Conservation (phyloP, 2,797 vertebrate species). For the Labroides dimidiatus region DNA sequence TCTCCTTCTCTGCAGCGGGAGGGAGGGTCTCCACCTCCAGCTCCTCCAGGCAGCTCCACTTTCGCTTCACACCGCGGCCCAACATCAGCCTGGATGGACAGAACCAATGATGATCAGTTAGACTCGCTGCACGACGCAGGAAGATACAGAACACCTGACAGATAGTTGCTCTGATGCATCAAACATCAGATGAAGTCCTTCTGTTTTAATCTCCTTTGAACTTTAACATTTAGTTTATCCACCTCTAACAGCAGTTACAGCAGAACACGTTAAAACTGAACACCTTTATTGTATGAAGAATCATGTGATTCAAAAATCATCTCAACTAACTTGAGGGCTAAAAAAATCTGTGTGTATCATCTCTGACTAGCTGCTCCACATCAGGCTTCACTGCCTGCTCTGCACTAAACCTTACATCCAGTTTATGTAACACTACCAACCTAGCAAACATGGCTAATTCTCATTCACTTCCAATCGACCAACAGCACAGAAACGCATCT, state of each 20-base stretch:
- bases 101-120: not conserved
- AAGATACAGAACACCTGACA: too few species aligned
- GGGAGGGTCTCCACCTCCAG: slow-evolving; percentile 53
- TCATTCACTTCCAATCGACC: not conserved
- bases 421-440: slow-evolving; percentile 49
- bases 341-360: too few species aligned
- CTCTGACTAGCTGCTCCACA: not conserved
- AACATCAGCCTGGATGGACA: slow-evolving; percentile 84
- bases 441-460: slow-evolving; percentile 2
- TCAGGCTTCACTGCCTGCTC: not conserved
- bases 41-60: slow-evolving; percentile 87
- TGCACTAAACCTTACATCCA: slow-evolving; percentile 33
- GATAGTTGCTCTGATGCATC: too few species aligned
- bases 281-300: too few species aligned
- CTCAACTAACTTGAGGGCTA: too few species aligned
- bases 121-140: rapidly evolving
- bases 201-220: too few species aligned
- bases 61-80: slow-evolving; percentile 91
- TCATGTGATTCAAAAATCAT: too few species aligned
- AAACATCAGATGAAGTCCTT: too few species aligned
- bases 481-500: not conserved
- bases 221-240: too few species aligned
- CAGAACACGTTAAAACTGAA: too few species aligned
- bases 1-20: slow-evolving; percentile 30
- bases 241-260: too few species aligned